phyloP scores from a whole-genome alignment of 2,797 vertebrate species.

The Rhincodon typus region DNA sequence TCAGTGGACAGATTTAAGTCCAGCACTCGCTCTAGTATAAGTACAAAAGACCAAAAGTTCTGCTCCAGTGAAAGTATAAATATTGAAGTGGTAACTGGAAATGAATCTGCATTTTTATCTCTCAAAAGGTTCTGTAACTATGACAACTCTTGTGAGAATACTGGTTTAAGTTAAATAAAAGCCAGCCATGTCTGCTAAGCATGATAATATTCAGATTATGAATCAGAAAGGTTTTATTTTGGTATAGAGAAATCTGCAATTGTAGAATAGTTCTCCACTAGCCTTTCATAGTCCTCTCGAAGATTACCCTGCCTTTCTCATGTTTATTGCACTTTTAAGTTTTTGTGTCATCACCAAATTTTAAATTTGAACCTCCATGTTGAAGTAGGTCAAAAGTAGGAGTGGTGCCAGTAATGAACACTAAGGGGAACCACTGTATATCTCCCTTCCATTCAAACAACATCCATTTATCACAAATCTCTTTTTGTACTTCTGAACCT shows the following conservation, averaged over 20 bases:
- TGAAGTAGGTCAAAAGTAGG: background rate
- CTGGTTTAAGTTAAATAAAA: background rate
- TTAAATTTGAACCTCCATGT: background rate
- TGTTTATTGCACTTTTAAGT: background rate
- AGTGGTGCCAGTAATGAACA: background rate
- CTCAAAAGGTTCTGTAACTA: background rate
- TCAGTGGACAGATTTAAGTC: background rate
- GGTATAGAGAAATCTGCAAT: background rate
- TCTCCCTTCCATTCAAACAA: background rate
- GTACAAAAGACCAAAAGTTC: background rate
- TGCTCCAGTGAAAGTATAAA: background rate
- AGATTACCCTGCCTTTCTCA: background rate
- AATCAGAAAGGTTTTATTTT: background rate
- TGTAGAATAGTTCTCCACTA: background rate
- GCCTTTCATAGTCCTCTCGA: background rate
- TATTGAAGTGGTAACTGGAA: background rate
- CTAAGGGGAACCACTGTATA: background rate
- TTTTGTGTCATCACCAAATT: background rate
- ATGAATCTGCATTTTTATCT: background rate
- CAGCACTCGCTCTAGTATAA: background rate
- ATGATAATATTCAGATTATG: background rate
- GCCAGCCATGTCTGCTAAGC: no score
- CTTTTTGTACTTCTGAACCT: background rate
- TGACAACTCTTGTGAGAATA: background rate
- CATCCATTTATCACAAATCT: background rate